Evolutionary conservation across 2,113 vertebrate genomes (phyloP), one percentile per base, ranked within the genome.

Genomic region (Lophius piscatorius): DNA sequence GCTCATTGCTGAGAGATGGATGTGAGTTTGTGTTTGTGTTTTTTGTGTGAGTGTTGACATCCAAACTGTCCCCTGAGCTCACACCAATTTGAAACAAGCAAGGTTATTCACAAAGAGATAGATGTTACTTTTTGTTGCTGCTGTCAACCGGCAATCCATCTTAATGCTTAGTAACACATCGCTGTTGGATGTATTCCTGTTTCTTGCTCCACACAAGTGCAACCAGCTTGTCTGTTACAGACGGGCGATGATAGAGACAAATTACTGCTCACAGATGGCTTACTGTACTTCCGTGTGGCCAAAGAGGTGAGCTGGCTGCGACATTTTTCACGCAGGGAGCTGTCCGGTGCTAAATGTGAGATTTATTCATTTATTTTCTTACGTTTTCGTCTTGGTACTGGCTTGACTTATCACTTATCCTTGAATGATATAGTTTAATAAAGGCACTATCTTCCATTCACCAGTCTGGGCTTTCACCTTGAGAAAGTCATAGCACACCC

Each of bases 101-200:
- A 89, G 84, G 84, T 88, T 85, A 87, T 78, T 83, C 72, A 78
- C 79, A 65, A 73, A 74, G 56, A 82, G 78, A 87, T 61, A 52
- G 68, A 83, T 87, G 80, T 45, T 40, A 59, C 74, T 63, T 81
- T 82, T 80, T 64, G 71, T 81, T 78, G 40, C 50, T 22, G 42
- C 55, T 75, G 80, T 85, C 88, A 66, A 71, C 69, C 39, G 50
- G 69, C 75, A 44, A 87, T 87, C 81, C 69, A 74, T 87, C 86
- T 87, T 80, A 71, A 81, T 80, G 64, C 63, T 51, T 45, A 60
- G 70, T 84, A 80, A 88, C 79, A 80, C 77, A 66, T 31, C 45
- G 66, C 86, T 69, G 58, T 74, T 77, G 79, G 73, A 23, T 48
- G 26, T 64, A 79, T 74, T 45, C 45, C 20, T 33, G 47, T 54